Conservation (phyloP, 2,888 invertebrate species). For the Margaritifera margaritifera region DNA sequence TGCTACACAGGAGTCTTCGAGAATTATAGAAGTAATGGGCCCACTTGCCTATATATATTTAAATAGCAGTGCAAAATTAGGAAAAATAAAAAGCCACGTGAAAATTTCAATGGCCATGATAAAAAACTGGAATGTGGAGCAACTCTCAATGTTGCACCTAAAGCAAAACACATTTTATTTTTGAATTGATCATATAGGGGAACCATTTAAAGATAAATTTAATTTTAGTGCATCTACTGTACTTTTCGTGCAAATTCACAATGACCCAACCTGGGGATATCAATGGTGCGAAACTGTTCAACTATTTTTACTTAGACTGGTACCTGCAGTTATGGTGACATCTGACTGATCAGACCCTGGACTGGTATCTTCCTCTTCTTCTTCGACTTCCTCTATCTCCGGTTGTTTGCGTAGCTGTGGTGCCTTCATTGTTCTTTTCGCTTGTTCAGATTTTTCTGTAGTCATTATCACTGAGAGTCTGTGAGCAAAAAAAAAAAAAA, state of each 20-base stretch:
- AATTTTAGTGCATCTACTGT: background rate
- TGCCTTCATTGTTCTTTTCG: constrained; percentile 26
- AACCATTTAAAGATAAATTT: background rate
- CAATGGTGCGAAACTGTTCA: background rate
- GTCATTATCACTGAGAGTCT: constrained; percentile 50
- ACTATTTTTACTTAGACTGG: background rate
- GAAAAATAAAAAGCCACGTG: no score
- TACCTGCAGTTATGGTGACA: constrained; percentile 60
- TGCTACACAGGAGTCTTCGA: no score
- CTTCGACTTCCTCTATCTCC: constrained; percentile 70
- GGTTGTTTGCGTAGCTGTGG: constrained; percentile 65
- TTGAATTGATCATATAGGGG: no score
- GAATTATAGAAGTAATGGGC: no score
- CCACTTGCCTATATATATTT: no score
- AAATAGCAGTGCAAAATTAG: no score
- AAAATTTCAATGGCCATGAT: no score
- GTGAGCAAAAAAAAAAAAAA: constrained; percentile 9
- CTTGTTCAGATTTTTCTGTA: constrained; percentile 35
- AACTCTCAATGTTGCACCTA: no score
- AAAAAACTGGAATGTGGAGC: no score
- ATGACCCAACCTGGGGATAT: background rate
- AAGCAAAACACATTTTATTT: no score
- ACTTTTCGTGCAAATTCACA: background rate
- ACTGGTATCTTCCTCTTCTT: constrained; percentile 53
- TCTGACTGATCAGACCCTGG: constrained; percentile 65